A percentile compares a stretch with the other conserved stretches of the same genome.
These are phyloP conservation scores for Eleginops maclovinus DNA, from an alignment of 2,113 vertebrate genomes.

Conservation along the genomic window DNA sequence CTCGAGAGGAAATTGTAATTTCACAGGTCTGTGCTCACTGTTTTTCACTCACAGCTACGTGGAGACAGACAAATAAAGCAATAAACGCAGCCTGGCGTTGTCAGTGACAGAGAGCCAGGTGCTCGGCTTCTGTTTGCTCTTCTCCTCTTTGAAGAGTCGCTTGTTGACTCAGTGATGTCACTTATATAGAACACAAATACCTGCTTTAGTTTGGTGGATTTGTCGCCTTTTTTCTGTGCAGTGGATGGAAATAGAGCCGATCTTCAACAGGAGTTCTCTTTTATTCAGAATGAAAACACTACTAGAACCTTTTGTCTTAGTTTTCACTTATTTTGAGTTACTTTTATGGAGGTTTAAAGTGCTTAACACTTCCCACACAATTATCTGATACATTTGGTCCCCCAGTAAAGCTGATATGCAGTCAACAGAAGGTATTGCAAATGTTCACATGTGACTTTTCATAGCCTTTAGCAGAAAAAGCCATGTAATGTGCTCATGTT, in stretches of 20 bases:
- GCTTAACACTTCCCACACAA: background rate
- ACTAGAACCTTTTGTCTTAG: background rate
- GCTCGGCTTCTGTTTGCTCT: conserved; percentile 48
- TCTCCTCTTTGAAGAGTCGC: conserved; percentile 21
- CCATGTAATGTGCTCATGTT: too few species aligned
- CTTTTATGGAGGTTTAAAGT: background rate
- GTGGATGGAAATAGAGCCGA: background rate
- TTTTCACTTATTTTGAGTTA: background rate
- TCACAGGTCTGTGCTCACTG: conserved; percentile 13
- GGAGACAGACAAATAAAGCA: background rate
- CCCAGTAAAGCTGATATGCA: too few species aligned
- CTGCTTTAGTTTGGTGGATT: background rate
- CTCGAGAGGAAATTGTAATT: conserved; percentile 26
- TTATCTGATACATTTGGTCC: too few species aligned
- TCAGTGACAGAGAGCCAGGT: conserved; percentile 43
- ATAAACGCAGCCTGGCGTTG: background rate
- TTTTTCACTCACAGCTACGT: too few species aligned
- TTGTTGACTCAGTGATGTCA: conserved; percentile 44
- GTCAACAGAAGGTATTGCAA: too few species aligned
- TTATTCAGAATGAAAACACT: background rate
- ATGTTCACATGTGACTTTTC: too few species aligned
- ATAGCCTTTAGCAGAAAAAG: too few species aligned
- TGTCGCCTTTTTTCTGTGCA: background rate
- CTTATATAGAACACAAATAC: background rate
- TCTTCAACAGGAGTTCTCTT: background rate